Evolutionary conservation across 1,140 invertebrate species (phyloP).

Genomic region (Daktulosphaira vitifoliae): DNA sequence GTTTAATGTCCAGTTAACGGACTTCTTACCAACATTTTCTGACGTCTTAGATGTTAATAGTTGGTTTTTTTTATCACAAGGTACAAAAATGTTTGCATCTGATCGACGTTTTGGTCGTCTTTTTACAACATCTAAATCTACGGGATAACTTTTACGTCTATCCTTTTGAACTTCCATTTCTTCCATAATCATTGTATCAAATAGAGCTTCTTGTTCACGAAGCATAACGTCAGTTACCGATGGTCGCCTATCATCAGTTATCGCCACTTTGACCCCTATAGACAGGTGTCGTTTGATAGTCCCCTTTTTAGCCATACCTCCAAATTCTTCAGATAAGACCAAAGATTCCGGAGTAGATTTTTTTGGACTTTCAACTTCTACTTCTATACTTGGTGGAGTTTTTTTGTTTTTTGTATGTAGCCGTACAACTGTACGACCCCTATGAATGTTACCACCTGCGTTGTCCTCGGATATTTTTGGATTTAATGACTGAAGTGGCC

Average conservation of each 20-base stretch:
- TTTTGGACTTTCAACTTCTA: neutral
- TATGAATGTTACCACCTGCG: conserved; percentile 52
- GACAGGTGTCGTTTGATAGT: conserved; percentile 35
- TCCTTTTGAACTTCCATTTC: conserved; percentile 38
- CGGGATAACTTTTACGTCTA: conserved; percentile 20
- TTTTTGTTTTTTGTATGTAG: conserved; percentile 53
- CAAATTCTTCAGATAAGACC: neutral
- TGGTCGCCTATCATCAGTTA: conserved; percentile 25
- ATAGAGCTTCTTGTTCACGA: conserved; percentile 41
- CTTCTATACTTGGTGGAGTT: conserved; percentile 43
- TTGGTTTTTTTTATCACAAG: neutral
- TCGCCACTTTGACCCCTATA: conserved; percentile 25
- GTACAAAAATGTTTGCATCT: neutral
- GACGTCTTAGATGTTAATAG: neutral
- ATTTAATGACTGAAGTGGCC: neutral
- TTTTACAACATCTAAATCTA: conserved; percentile 40
- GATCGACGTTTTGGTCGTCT: conserved; percentile 32
- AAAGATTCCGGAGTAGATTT: neutral
- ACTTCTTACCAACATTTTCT: neutral
- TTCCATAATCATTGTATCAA: conserved; percentile 46
- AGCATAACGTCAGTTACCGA: conserved; percentile 36
- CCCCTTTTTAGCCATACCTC: conserved; percentile 29
- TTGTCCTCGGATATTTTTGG: conserved; percentile 36
- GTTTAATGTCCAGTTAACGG: conserved; percentile 22
- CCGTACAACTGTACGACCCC: conserved; percentile 60